Conservation (phyloP, 1,140 invertebrate genomes). For the Megathymus violae region DNA sequence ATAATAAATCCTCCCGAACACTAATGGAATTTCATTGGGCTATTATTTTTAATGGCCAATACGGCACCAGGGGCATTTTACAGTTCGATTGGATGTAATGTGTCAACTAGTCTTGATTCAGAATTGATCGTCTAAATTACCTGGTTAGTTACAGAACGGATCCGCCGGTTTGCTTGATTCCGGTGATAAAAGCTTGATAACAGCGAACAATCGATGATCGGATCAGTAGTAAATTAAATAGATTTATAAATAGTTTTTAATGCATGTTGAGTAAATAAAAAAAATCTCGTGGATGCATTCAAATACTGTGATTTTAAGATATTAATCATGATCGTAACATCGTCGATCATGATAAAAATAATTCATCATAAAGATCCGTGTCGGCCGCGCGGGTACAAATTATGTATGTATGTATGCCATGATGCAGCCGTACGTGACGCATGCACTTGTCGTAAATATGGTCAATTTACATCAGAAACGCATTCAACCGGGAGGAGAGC, state of each 20-base stretch:
- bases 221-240: too few species aligned
- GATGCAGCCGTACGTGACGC: background rate
- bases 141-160: too few species aligned
- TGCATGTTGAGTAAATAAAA: too few species aligned
- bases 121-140: background rate
- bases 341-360: background rate
- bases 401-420: background rate
- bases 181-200: too few species aligned
- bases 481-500: constrained; percentile 1
- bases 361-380: background rate
- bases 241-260: too few species aligned
- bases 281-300: too few species aligned
- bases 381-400: background rate
- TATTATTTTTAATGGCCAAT: background rate
- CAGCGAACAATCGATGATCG: too few species aligned
- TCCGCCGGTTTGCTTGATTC: too few species aligned
- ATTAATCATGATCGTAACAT: background rate
- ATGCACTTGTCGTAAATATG: constrained; percentile 17
- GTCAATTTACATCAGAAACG: constrained; percentile 18
- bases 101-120: background rate
- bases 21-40: background rate
- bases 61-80: background rate
- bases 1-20: background rate
- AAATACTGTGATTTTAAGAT: too few species aligned
- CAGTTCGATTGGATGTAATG: background rate